These are phyloP conservation scores for Vidua chalybeata DNA, from an alignment of 2,113 vertebrate genomes.

Conservation along the genomic window DNA sequence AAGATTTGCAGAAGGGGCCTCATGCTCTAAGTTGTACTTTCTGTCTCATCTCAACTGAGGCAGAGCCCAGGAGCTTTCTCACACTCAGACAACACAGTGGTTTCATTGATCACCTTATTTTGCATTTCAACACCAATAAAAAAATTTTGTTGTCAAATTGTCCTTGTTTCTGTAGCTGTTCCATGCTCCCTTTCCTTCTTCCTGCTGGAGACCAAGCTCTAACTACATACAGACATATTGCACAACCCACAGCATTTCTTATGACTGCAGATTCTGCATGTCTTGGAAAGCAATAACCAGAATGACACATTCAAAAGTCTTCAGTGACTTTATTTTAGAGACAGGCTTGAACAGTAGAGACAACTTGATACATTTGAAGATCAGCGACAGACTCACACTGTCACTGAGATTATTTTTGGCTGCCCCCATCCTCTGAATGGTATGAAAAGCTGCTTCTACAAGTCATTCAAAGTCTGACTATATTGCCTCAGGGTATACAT, in stretches of 20 bases:
- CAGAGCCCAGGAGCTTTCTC: not conserved
- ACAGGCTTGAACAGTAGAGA: not conserved
- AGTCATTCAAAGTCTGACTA: not conserved
- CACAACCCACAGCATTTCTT: not conserved
- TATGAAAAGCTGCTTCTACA: not conserved
- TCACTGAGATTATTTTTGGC: constrained; percentile 30
- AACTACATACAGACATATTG: not conserved
- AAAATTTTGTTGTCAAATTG: not conserved
- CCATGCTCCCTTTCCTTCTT: not conserved
- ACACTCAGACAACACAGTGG: not conserved
- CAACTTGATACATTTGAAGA: not conserved
- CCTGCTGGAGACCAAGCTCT: not conserved
- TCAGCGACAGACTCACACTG: constrained; percentile 5
- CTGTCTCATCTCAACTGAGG: not conserved
- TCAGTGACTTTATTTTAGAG: not conserved
- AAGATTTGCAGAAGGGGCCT: not conserved
- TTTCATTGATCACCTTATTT: not conserved
- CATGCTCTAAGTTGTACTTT: not conserved
- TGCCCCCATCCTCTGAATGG: not conserved
- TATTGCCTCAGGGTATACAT: not conserved
- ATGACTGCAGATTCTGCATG: not conserved
- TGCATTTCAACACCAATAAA: not conserved
- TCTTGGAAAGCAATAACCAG: not conserved
- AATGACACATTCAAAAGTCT: not conserved
- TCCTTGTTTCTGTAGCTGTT: not conserved